Percentiles rank a stretch among this genome's conserved stretches.
These are phyloP conservation scores for Acleris cristana DNA, from an alignment of 2,888 invertebrate genomes.

Conservation along the genomic window DNA sequence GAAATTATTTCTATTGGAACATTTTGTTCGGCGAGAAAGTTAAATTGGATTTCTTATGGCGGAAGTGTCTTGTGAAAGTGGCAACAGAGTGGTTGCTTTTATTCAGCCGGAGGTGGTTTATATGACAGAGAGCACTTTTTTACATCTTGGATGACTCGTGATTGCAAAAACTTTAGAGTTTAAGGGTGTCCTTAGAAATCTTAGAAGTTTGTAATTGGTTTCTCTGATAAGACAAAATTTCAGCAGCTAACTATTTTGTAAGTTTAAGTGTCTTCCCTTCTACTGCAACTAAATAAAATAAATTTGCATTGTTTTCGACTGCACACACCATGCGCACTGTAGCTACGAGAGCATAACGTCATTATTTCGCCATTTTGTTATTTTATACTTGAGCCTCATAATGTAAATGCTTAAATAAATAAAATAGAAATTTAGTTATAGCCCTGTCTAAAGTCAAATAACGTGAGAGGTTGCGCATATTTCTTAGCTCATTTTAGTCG, in stretches of 20 bases:
- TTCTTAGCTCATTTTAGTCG: background rate
- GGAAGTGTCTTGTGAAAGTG: constrained; percentile 68
- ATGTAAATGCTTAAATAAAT: background rate
- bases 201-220: background rate
- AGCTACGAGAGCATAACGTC: no score
- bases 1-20: constrained; percentile 82
- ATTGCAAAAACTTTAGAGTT: constrained; percentile 30
- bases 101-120: constrained; percentile 67
- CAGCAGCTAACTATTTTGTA: no score
- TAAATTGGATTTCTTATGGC: constrained; percentile 83
- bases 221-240: no score
- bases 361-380: no score
- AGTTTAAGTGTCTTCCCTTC: no score
- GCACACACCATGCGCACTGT: no score
- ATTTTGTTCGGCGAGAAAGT: constrained; percentile 81
- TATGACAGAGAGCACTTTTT: constrained; percentile 68
- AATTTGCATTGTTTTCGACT: no score
- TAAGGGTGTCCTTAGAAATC: constrained; percentile 1
- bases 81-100: constrained; percentile 66
- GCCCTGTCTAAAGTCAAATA: background rate
- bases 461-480: background rate
- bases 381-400: no score
- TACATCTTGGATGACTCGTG: constrained; percentile 32
- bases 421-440: background rate
- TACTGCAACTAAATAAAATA: no score